These are phyloP conservation scores for Chelonus insularis DNA, from an alignment of 1,140 invertebrate species.

Conservation along the genomic window DNA sequence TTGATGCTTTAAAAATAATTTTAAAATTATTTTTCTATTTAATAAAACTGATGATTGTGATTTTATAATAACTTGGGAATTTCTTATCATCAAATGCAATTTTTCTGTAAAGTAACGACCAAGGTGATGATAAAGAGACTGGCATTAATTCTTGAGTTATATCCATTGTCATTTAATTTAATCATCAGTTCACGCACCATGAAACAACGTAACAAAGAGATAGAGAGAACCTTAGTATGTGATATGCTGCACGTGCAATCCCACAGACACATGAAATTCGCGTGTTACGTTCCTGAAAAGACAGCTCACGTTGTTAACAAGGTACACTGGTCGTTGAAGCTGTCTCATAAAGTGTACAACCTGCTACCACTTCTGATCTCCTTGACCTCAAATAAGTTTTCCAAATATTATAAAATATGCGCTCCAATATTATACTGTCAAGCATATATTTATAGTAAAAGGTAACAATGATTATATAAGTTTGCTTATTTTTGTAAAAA, in stretches of 20 bases:
- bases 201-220: not conserved
- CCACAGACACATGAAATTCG: conserved; percentile 6
- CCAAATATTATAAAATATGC: too few species aligned
- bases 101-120: too few species aligned
- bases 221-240: not conserved
- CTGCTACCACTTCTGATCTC: not conserved
- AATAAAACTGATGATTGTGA: too few species aligned
- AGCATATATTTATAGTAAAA: too few species aligned
- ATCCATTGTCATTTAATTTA: not conserved
- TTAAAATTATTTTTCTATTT: too few species aligned
- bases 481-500: too few species aligned
- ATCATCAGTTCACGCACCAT: not conserved
- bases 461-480: too few species aligned
- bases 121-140: too few species aligned
- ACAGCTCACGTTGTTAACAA: conserved; percentile 19
- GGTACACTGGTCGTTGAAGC: not conserved
- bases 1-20: too few species aligned
- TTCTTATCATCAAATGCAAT: too few species aligned
- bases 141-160: not conserved
- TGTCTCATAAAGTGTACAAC: conserved; percentile 11
- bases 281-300: conserved; percentile 6
- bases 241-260: conserved; percentile 13
- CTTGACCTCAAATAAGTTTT: not conserved
- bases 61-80: too few species aligned
- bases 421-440: too few species aligned